Evolutionary conservation across 2,888 invertebrate species (phyloP), one percentile per base, ranked within the genome.

Genomic region (Panopea generosa): DNA sequence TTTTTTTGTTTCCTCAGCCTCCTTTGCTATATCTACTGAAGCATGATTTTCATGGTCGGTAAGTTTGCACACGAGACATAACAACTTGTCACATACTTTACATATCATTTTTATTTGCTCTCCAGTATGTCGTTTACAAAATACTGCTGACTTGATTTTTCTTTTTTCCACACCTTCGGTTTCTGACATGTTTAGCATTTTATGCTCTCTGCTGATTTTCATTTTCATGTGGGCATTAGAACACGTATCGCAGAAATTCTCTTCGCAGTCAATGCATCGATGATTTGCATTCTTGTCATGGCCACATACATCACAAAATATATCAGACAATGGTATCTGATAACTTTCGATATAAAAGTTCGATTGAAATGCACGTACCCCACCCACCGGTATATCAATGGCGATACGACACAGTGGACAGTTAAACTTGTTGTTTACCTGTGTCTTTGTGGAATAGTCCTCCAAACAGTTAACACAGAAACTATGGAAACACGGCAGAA

Each of bases 401-500:
- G 16, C n/a, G 9, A 29, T 27, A 2, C 62, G 63, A 27, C 70
- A 70, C 18, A 70, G 22, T 14, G 70, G 70, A n/a, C 70, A 70
- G 14, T 49, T 47, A 24, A 70, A 70, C 26, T 22, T 14, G 33
- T 49, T 62, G 27, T 40, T 18, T 3, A 55, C 22, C 2, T 56
- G 62, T 40, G 70, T 70, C 20, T 57, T 70, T 7, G 38, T 49
- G 14, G 63, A 62, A 16, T 63, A 70, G 7, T 62, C 22, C 24
- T 63, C 57, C 27, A 70, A 33, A 52, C 70, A 70, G 40, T 63
- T 26, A n/a, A 63, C 33, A 47, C 70, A 70, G 45, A 63, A 70
- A 4, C 62, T 70, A 29, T 70, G 70, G 18, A 70, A 63, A 27
- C 70, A 70, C 16, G 70, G 60, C 18, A 70, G 27, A 27, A 70